Conservation (phyloP, 2,113 vertebrate species). For the Poicephalus gulielmi region DNA sequence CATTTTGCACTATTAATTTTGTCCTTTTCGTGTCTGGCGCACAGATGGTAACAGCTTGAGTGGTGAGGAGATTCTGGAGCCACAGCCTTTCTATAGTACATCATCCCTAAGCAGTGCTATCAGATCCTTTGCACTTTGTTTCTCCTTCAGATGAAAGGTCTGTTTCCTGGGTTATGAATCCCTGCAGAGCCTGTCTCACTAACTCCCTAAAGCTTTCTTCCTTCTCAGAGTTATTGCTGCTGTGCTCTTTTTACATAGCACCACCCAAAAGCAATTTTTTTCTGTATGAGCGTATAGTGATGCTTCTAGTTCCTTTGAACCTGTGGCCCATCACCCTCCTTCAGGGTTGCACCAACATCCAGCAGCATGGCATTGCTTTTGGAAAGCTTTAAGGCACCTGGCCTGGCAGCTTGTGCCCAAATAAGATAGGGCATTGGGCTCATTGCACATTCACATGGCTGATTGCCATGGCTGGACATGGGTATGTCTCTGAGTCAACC, state of each 20-base stretch:
- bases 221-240: background rate
- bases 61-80: background rate
- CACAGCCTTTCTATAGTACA: background rate
- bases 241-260: background rate
- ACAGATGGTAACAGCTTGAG: background rate
- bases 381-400: background rate
- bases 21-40: background rate
- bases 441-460: accelerated
- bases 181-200: background rate
- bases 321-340: background rate
- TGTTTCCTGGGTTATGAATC: background rate
- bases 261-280: background rate
- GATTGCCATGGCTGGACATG: background rate
- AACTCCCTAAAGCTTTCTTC: background rate
- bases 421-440: background rate
- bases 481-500: background rate
- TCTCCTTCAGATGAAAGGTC: background rate
- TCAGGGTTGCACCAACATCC: background rate
- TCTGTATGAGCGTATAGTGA: background rate
- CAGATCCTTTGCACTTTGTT: background rate
- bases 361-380: accelerated
- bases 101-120: background rate
- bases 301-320: background rate
- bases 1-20: background rate
- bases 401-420: background rate